Evolutionary conservation across 2,797 vertebrate genomes (phyloP).

Genomic region (Phaenicophaeus curvirostris): DNA sequence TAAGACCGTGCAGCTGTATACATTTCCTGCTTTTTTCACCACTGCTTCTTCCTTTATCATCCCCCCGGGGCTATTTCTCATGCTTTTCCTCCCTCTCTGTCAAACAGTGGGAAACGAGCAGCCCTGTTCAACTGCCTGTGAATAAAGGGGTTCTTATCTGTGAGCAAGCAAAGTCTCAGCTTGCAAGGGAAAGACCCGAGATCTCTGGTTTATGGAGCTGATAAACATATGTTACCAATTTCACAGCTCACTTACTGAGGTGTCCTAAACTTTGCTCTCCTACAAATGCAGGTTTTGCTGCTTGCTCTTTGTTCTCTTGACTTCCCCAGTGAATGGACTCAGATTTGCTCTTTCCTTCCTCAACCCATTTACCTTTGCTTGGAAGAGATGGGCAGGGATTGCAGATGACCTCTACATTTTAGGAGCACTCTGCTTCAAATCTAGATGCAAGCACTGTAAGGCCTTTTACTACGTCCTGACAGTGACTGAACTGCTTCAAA

Average conservation of each 20-base stretch:
- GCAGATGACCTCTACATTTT: background rate
- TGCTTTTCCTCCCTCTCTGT: background rate
- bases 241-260: background rate
- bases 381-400: background rate
- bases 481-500: background rate
- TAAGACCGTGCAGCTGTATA: background rate
- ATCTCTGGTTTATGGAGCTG: background rate
- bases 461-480: background rate
- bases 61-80: background rate
- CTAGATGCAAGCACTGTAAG: background rate
- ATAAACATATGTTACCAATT: slow-evolving; percentile 6
- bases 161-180: background rate
- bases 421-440: background rate
- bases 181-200: background rate
- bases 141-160: background rate
- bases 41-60: background rate
- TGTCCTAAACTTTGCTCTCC: background rate
- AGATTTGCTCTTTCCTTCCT: background rate
- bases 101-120: background rate
- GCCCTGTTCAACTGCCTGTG: background rate
- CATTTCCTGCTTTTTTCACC: background rate
- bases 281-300: background rate
- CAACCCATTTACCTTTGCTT: background rate
- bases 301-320: background rate
- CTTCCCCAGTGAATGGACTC: background rate